Conservation (phyloP, 2,797 vertebrate genomes). For the Lycodopsis pacificus region DNA sequence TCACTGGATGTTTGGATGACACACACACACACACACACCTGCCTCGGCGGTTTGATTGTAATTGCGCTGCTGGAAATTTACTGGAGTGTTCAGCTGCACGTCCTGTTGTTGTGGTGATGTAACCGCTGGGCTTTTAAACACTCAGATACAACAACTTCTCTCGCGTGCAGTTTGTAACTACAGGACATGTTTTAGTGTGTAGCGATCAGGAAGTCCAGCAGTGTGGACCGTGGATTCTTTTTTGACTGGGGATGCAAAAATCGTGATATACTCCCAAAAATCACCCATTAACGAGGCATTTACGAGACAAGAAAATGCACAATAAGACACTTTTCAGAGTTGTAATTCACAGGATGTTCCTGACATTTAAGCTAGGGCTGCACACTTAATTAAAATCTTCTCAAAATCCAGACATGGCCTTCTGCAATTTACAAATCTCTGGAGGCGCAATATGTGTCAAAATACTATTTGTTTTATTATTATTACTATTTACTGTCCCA, state of each 20-base stretch:
- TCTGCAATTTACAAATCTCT: neutral
- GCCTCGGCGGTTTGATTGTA: neutral
- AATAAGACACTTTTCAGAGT: neutral
- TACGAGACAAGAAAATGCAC: neutral
- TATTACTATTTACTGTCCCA: too few relatives aligned
- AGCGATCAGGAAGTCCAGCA: slow-evolving; percentile 34
- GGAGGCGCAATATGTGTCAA: neutral
- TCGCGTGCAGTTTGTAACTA: slow-evolving; percentile 1
- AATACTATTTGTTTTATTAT: neutral
- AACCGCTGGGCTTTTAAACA: slow-evolving; percentile 48
- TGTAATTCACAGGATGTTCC: neutral
- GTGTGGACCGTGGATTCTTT: neutral
- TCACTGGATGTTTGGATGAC: too few relatives aligned
- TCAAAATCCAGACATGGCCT: neutral
- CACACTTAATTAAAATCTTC: neutral
- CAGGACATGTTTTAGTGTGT: slow-evolving; percentile 33
- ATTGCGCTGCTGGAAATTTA: slow-evolving; percentile 35
- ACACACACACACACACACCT: neutral
- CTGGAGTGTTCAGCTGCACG: slow-evolving; percentile 33
- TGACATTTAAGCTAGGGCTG: neutral
- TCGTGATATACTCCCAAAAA: neutral
- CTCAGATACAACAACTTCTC: slow-evolving; percentile 1
- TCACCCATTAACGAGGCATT: neutral
- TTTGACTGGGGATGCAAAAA: slow-evolving; percentile 3
- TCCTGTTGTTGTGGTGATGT: slow-evolving; percentile 35